Percentiles rank a stretch among this genome's conserved stretches.
Conservation (phyloP, 2,888 invertebrate genomes). For the Formica aserva region DNA sequence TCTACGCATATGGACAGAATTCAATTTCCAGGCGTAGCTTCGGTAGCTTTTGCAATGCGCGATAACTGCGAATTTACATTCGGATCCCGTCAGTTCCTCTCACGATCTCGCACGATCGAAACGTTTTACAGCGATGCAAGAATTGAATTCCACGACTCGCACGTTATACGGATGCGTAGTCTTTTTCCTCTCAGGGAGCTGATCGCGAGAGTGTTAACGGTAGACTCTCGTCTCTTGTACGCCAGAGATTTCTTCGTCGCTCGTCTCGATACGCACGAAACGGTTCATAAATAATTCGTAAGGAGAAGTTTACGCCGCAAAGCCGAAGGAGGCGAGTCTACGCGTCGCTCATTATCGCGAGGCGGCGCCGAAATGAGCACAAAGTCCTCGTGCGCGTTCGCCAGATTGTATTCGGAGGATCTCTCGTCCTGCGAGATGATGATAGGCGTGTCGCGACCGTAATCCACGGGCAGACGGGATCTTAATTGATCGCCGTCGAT, state of each 20-base stretch:
- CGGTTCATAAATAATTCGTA: conserved; percentile 41
- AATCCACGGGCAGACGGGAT: conserved; percentile 36
- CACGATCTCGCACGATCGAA: background rate
- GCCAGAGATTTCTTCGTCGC: background rate
- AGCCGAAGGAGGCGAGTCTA: background rate
- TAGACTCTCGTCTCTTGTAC: background rate
- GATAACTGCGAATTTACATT: conserved; percentile 21
- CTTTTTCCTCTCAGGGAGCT: background rate
- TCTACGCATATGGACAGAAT: background rate
- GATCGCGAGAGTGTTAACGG: conserved; percentile 27
- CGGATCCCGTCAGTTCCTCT: background rate
- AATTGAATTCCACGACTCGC: conserved; percentile 19
- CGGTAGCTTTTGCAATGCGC: background rate
- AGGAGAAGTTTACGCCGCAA: background rate
- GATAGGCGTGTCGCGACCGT: conserved; percentile 30
- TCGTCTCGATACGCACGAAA: conserved; percentile 13
- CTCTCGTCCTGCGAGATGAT: conserved; percentile 11
- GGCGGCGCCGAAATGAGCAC: conserved; percentile 4
- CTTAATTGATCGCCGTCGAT: conserved; percentile 72
- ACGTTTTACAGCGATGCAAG: conserved; percentile 15
- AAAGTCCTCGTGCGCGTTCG: background rate
- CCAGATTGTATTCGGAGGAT: background rate
- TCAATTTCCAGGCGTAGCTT: background rate
- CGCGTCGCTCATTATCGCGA: conserved; percentile 30
- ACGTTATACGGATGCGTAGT: background rate